Conservation (phyloP, 2,113 vertebrate species). For the Lepus europaeus region DNA sequence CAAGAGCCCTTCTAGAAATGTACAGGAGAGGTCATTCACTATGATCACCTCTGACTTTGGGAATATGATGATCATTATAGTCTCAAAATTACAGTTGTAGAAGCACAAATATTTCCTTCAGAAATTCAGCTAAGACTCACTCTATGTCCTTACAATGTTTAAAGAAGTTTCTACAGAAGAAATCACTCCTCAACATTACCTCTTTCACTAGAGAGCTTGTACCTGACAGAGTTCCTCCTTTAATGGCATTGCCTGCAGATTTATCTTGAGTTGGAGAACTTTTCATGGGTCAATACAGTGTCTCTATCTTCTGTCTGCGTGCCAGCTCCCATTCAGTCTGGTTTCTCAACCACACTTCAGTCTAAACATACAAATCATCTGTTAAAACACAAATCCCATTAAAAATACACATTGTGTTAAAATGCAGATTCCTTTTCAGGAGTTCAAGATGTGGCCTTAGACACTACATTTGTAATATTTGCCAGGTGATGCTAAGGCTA, state of each 20-base stretch:
- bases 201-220: not conserved
- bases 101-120: conserved; percentile 1
- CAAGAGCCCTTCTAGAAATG: not conserved
- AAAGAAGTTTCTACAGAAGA: not conserved
- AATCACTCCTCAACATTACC: not conserved
- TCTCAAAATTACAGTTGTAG: conserved; percentile 24
- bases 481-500: not conserved
- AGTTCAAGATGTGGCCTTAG: not conserved
- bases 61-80: not conserved
- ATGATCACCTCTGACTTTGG: not conserved
- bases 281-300: not conserved
- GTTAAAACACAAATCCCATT: not conserved
- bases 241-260: not conserved
- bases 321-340: not conserved
- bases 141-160: not conserved
- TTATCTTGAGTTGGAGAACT: not conserved
- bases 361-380: not conserved
- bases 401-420: not conserved
- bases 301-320: not conserved
- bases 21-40: not conserved
- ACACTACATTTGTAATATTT: not conserved
- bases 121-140: not conserved
- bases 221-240: not conserved
- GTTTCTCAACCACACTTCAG: not conserved
- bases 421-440: not conserved